A percentile compares a stretch with the other conserved stretches of the same genome.
Conservation (phyloP, 2,113 vertebrate genomes). For the Paedocypris sp. region DNA sequence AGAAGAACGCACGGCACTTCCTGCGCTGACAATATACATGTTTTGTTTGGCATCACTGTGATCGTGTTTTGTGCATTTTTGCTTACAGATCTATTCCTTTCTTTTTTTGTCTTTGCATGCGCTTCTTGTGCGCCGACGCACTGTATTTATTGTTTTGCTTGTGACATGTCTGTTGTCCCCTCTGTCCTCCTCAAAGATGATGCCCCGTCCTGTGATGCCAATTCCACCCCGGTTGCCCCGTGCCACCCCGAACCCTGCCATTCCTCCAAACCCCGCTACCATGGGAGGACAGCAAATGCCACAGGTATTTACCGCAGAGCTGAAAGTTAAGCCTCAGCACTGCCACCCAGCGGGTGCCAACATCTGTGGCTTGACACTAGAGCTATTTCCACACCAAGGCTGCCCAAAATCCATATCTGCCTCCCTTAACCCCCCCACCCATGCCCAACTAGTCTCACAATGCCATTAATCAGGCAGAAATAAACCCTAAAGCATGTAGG, state of each 20-base stretch:
- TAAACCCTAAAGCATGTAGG: neutral
- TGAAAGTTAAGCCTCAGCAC: conserved; percentile 11
- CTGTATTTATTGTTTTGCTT: conserved; percentile 67
- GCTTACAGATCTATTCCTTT: conserved; percentile 10
- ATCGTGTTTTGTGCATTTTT: neutral
- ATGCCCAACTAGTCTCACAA: neutral
- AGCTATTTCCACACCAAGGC: neutral
- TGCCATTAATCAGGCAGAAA: neutral
- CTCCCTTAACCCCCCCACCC: neutral
- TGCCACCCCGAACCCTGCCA: conserved; percentile 60
- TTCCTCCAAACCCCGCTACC: conserved; percentile 62
- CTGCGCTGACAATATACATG: no score
- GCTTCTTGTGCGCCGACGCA: conserved; percentile 37
- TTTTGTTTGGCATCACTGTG: conserved; percentile 8
- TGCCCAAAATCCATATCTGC: conserved; percentile 15
- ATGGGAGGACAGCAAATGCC: conserved; percentile 73
- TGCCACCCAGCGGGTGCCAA: conserved; percentile 16
- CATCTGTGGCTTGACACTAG: conserved; percentile 21
- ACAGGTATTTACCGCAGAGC: conserved; percentile 72
- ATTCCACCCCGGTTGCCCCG: conserved; percentile 76
- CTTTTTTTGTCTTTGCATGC: conserved; percentile 39
- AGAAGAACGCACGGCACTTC: no score
- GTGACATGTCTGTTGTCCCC: conserved; percentile 79
- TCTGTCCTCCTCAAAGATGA: conserved; percentile 73
- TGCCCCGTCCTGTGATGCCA: conserved; percentile 77